Percentiles rank a stretch among this genome's conserved stretches.
Evolutionary conservation across 2,888 invertebrate species (phyloP).

Genomic region (Ophonus ardosiacus): DNA sequence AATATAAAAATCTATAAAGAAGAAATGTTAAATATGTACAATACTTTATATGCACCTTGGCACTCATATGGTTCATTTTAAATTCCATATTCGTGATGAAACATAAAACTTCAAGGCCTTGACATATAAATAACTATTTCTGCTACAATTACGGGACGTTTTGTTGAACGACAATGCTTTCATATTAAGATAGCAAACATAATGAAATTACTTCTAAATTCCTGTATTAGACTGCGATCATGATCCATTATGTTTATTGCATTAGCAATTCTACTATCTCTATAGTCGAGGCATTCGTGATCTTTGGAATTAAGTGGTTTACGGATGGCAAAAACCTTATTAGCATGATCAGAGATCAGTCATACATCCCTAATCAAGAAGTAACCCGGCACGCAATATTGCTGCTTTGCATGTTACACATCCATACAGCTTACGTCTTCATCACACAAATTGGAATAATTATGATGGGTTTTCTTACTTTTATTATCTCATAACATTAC

Average conservation of each 20-base stretch:
- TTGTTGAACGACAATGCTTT: not conserved
- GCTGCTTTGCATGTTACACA: not conserved
- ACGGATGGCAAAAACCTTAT: slow-evolving; percentile 27
- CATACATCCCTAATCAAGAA: slow-evolving; percentile 60
- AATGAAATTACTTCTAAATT: slow-evolving; percentile 20
- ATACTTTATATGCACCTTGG: no score
- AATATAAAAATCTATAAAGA: no score
- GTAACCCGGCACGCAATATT: slow-evolving; percentile 50
- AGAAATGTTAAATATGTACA: no score
- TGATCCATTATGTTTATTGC: slow-evolving; percentile 39
- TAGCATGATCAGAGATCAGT: slow-evolving; percentile 29
- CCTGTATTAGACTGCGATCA: not conserved
- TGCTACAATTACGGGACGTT: no score
- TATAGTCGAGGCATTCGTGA: slow-evolving; percentile 11
- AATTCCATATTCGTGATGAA: no score
- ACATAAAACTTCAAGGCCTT: no score
- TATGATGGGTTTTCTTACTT: not conserved
- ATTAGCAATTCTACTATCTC: slow-evolving; percentile 18
- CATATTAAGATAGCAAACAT: not conserved
- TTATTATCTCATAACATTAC: not conserved
- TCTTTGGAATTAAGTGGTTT: slow-evolving; percentile 38
- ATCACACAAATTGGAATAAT: slow-evolving; percentile 30
- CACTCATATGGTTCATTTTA: no score
- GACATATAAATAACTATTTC: no score
- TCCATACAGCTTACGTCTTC: slow-evolving; percentile 17